Evolutionary conservation across 1,140 invertebrate genomes (phyloP).

Genomic region (Panagrolaimus sp.): DNA sequence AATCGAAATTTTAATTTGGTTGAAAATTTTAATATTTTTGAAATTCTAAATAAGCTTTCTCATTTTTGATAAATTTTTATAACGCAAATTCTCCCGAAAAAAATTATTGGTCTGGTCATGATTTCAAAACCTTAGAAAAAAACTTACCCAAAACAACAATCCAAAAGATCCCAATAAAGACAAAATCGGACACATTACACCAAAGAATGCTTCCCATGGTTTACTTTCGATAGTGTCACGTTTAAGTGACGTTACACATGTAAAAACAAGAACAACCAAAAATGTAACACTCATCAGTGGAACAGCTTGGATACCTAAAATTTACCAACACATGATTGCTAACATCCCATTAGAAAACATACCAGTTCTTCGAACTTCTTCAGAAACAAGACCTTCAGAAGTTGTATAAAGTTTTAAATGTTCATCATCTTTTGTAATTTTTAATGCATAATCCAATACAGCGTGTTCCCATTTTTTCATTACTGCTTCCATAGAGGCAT

Average conservation of each 20-base stretch:
- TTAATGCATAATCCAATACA: conserved; percentile 44
- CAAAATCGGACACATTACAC: conserved; percentile 52
- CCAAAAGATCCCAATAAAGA: conserved; percentile 52
- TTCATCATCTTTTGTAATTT: conserved; percentile 38
- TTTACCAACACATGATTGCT: no score
- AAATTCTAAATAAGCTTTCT: no score
- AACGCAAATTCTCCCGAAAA: no score
- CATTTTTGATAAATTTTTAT: no score
- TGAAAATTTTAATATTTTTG: no score
- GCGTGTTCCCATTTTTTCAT: conserved; percentile 58
- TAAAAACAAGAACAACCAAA: conserved; percentile 47
- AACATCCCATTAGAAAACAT: not conserved
- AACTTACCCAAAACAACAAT: conserved; percentile 50
- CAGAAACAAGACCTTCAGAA: conserved; percentile 53
- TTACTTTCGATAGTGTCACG: conserved; percentile 50
- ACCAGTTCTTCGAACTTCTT: conserved; percentile 56
- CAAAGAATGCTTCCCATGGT: conserved; percentile 53
- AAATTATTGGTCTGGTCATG: conserved; percentile 17
- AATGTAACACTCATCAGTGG: conserved; percentile 49
- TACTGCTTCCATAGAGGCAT: conserved; percentile 42
- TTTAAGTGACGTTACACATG: conserved; percentile 49
- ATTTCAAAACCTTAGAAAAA: not conserved
- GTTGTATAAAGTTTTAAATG: conserved; percentile 49
- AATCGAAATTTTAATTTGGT: no score
- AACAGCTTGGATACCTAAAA: conserved; percentile 47